Conservation (phyloP, 2,797 vertebrate genomes). For the Anguilla anguilla region DNA sequence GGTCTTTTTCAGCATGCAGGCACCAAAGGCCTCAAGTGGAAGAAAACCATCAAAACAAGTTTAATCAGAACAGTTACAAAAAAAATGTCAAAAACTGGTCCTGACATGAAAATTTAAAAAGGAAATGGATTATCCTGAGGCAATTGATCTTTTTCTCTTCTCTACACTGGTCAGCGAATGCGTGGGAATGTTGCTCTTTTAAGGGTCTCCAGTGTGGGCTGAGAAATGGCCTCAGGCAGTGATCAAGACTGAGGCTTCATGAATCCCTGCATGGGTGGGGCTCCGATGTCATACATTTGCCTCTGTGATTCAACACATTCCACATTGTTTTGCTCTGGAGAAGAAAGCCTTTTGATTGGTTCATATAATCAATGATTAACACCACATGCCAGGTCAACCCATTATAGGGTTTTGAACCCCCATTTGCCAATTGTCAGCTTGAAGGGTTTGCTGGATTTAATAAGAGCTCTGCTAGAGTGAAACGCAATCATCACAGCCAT, state of each 20-base stretch:
- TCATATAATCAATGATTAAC: neutral
- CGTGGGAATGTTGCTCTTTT: neutral
- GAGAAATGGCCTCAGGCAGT: neutral
- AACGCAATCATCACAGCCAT: neutral
- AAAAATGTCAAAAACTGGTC: neutral
- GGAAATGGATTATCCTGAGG: neutral
- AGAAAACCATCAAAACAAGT: neutral
- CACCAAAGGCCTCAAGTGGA: neutral
- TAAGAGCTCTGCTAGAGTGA: neutral
- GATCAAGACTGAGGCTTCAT: neutral
- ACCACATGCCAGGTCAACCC: neutral
- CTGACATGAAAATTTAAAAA: neutral
- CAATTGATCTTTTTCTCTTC: neutral
- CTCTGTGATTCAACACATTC: neutral
- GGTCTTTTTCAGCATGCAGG: neutral
- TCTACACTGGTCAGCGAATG: neutral
- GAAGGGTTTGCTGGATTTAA: neutral
- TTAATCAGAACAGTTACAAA: neutral
- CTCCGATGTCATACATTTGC: neutral
- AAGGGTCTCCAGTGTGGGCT: neutral
- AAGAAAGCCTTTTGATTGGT: neutral
- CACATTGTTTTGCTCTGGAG: neutral
- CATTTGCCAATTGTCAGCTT: neutral
- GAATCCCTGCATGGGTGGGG: neutral
- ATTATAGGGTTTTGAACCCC: neutral